Percentiles rank a stretch among this genome's conserved stretches.
Evolutionary conservation across 2,113 vertebrate species (phyloP).

Genomic region (Sylvietta virens): DNA sequence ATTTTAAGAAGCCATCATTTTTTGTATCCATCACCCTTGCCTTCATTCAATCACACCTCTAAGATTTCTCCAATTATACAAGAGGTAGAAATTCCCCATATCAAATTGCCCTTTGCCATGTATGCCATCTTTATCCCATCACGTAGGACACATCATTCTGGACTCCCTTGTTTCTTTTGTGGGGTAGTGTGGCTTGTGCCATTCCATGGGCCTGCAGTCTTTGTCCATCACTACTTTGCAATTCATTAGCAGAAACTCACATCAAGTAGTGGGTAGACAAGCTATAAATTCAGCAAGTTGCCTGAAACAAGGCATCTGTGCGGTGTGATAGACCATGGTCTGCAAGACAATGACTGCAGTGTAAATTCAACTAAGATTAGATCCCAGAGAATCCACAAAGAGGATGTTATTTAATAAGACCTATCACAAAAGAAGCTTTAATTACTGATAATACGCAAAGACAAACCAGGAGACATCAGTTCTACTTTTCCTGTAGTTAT

Average conservation of each 20-base stretch:
- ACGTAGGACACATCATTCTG: neutral
- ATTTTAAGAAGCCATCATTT: slow-evolving; percentile 67
- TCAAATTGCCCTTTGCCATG: neutral
- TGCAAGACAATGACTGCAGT: neutral
- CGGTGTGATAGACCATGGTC: neutral
- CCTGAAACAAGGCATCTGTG: neutral
- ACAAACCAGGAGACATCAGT: neutral
- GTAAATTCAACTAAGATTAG: neutral
- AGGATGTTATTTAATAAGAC: neutral
- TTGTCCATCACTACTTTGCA: neutral
- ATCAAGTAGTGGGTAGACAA: neutral
- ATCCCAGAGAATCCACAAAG: neutral
- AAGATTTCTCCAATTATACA: slow-evolving; percentile 18
- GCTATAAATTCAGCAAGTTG: neutral
- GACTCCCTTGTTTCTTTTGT: neutral
- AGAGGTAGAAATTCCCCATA: neutral
- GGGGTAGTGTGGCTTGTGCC: neutral
- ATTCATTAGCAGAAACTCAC: neutral
- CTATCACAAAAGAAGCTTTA: neutral
- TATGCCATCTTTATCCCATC: slow-evolving; percentile 59
- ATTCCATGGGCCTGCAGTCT: neutral
- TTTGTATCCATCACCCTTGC: slow-evolving; percentile 42
- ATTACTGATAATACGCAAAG: neutral
- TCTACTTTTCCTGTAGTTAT: neutral
- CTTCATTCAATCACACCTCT: slow-evolving; percentile 62